Conservation (phyloP, 2,113 vertebrate species). For the Trematomus loennbergii region DNA sequence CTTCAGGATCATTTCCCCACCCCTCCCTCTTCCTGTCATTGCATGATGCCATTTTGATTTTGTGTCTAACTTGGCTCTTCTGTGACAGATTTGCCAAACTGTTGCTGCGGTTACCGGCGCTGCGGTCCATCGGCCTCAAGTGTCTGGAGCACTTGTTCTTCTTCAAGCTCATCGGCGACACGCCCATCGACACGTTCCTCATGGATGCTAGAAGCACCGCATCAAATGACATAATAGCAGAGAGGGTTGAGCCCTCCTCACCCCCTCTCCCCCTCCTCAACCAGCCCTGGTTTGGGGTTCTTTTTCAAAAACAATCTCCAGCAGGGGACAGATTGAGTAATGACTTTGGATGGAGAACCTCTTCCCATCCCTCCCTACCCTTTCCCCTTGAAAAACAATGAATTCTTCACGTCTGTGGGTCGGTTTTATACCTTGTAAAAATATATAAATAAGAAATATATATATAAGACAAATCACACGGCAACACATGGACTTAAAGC, state of each 20-base stretch:
- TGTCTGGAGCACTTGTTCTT: conserved; percentile 99
- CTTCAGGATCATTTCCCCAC: not conserved
- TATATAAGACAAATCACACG: conserved; percentile 46
- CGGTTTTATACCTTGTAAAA: conserved; percentile 86
- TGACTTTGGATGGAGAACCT: conserved; percentile 54
- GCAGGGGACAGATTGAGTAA: conserved; percentile 61
- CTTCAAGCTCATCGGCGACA: conserved; percentile 99
- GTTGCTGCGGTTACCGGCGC: conserved; percentile 93
- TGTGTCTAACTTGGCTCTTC: not conserved
- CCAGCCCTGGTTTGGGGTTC: conserved; percentile 30
- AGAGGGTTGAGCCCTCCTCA: conserved; percentile 14
- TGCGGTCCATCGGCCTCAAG: conserved; percentile 98
- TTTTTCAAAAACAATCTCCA: conserved; percentile 8
- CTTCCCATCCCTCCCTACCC: not conserved
- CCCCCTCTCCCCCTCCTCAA: not conserved
- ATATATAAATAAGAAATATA: conserved; percentile 81
- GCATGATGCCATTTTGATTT: not conserved
- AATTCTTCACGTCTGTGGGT: conserved; percentile 66
- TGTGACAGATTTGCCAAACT: conserved; percentile 95
- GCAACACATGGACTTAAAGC: conserved; percentile 62
- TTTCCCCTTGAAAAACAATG: conserved; percentile 46
- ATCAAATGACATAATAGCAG: conserved; percentile 94
- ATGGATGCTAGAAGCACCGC: conserved; percentile 99
- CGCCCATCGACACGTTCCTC: conserved; percentile 98
- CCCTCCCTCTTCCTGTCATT: not conserved